These are phyloP conservation scores for Scytalopus superciliaris DNA, from an alignment of 2,113 vertebrate species.

Conservation along the genomic window DNA sequence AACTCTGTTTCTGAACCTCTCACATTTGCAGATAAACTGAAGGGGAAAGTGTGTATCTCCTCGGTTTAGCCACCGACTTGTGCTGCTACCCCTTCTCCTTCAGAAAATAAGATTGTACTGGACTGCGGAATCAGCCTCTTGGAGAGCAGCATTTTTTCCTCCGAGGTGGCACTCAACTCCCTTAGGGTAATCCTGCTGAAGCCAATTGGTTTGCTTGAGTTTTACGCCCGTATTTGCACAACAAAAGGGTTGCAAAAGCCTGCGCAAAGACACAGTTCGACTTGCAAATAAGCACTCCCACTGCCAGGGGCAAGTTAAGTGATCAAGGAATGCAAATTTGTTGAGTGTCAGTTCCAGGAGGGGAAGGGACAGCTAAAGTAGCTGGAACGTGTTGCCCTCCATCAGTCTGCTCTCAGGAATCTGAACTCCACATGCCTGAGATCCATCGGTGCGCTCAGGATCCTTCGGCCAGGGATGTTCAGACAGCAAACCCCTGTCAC, in stretches of 20 bases:
- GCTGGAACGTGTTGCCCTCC: fast-evolving
- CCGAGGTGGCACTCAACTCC: not conserved
- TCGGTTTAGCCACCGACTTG: not conserved
- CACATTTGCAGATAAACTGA: not conserved
- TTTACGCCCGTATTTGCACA: not conserved
- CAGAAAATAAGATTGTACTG: not conserved
- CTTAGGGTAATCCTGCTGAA: not conserved
- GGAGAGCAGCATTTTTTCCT: not conserved
- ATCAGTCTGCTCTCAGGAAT: not conserved
- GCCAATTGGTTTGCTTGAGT: not conserved
- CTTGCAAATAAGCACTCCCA: not conserved
- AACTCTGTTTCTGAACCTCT: not conserved
- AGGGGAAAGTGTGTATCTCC: not conserved
- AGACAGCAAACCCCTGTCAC: not conserved
- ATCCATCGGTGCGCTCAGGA: fast-evolving
- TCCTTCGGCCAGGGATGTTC: not conserved
- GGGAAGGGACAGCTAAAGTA: not conserved
- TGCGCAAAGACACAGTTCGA: not conserved
- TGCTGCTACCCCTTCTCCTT: not conserved
- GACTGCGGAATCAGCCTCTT: not conserved
- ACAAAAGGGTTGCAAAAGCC: not conserved
- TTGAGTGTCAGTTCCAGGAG: not conserved
- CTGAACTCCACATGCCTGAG: fast-evolving
- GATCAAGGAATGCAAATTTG: conserved; percentile 3
- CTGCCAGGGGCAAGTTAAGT: not conserved